phyloP scores from a whole-genome alignment of 1,140 invertebrate genomes.

The Limonius californicus region DNA sequence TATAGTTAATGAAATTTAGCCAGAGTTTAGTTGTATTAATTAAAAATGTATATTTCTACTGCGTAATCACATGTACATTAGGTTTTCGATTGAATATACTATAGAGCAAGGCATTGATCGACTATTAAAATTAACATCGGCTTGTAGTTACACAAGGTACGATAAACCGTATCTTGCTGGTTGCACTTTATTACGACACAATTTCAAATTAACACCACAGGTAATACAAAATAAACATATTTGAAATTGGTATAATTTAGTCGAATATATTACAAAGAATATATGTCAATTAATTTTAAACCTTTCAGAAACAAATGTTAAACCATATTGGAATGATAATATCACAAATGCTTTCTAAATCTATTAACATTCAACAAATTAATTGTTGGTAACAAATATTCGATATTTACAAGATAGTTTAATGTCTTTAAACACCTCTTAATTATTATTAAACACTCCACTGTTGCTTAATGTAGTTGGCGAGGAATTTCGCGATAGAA shows the following conservation, averaged over 20 bases:
- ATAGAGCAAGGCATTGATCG: no score
- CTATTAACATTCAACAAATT: conserved; percentile 29
- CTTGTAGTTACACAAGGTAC: no score
- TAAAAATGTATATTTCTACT: no score
- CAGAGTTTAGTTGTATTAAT: no score
- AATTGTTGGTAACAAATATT: conserved; percentile 28
- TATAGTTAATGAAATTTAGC: no score
- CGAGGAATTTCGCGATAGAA: conserved; percentile 48
- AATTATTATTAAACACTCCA: conserved; percentile 29
- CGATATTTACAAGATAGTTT: conserved; percentile 19
- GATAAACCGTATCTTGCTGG: no score
- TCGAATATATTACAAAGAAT: conserved; percentile 5
- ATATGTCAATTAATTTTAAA: conserved; percentile 3
- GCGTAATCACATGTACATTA: no score
- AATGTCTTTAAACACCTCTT: background rate
- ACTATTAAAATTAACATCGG: no score
- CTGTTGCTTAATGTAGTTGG: conserved; percentile 31
- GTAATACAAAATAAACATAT: no score
- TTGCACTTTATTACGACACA: no score
- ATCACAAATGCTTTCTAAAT: conserved; percentile 32
- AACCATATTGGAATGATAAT: conserved; percentile 19
- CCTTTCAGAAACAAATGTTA: background rate
- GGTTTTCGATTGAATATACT: no score
- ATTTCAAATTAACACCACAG: no score
- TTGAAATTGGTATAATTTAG: conserved; percentile 6